Base-by-base conservation (phyloP, 53 echinoderm and acorn worm species). In the Henricia sp. region DNA sequence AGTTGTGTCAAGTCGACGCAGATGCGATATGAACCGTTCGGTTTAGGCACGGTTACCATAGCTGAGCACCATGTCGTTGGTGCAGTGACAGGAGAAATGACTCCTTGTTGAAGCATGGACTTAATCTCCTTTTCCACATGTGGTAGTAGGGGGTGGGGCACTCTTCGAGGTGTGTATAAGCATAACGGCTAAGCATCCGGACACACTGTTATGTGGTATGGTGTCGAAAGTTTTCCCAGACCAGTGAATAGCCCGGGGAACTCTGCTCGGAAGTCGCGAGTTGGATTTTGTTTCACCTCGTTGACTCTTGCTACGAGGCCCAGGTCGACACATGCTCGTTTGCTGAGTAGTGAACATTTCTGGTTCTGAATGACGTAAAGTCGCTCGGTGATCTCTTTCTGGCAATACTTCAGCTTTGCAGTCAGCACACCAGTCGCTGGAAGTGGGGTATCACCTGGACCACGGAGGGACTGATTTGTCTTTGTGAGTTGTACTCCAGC, bases 1-100 rank as follows among this genome's bases (percentile, higher is more conserved):
- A 88, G 69, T 65, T 37, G 46, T 28, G 25, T 16, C 6, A 86
- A 71, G 48, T 90, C 80, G 5, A 90, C 90, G 50, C 82, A 90
- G 19, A 90, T 90, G 30, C 90, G 62, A 37, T 84, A 20, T 20
- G 57, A 14, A 6, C 88, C 92, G 37, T 80, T 80, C 38, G 80
- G 19, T 53, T 53, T 53, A 53, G 3, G 53, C 20, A 80, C 64
- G 21, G 33, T n/a, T 0, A 80, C 64, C 26, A 80, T 63, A 10
- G 32, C 80, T n/a, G 64, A 58, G 43, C 80, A 80, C 65, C 59
- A 80, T 16, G 57, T 60, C 19, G 80, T 80, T 58, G 80, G 80
- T 41, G 21, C 16, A 6, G 77, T 78, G 13, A 86, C 80, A 5
- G 51, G 59, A 58, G 85, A 85, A 60, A 90, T 86, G 20, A 90